Base-by-base conservation (phyloP, 35 echinoderm and acorn worm species). In the Chiridota heheva region DNA sequence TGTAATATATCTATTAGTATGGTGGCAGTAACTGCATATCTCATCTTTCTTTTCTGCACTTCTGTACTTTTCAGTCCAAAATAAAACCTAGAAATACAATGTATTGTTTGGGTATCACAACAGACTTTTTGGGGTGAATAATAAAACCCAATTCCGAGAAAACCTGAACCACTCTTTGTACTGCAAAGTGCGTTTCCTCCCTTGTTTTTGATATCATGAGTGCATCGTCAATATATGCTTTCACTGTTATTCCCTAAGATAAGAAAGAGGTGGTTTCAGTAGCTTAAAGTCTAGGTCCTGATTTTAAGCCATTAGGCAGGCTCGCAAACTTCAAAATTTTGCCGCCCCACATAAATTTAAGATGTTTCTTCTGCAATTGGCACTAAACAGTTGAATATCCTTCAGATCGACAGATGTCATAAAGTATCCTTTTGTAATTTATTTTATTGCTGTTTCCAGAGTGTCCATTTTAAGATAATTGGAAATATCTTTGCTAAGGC, bases 401-500 rank as follows among this genome's bases (percentile, higher is more conserved):
- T 38, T 63, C 24, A 77, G 84, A 40, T 76, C 84, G 5, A 86
- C 30, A 17, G 70, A 77, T 7, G 84, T 58, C 32, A 86, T 25
- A 55, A 28, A 86, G 42, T 86, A 1, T 77, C 72, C 49, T 42
- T 86, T 29, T 86, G 61, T 40, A 86, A 86, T 30, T 76, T 47
- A 4, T 77, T n/a, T n/a, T n/a, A n/a, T n/a, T n/a, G n/a, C n/a
- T n/a, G n/a, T n/a, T n/a, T n/a, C n/a, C n/a, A n/a, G n/a, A n/a
- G n/a, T n/a, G n/a, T n/a, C n/a, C n/a, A n/a, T n/a, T n/a, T n/a
- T n/a, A n/a, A n/a, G n/a, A 33, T 16, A 58, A 75, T 25, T 26
- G 36, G 7, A 86, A 26, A 67, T 42, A 77, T 47, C 77, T 51
- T 15, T 77, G n/a, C n/a, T 8, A n/a, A 12, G 36, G n/a, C 5